Conservation (phyloP, 2,113 vertebrate species). For the Notarius quadriscutis region DNA sequence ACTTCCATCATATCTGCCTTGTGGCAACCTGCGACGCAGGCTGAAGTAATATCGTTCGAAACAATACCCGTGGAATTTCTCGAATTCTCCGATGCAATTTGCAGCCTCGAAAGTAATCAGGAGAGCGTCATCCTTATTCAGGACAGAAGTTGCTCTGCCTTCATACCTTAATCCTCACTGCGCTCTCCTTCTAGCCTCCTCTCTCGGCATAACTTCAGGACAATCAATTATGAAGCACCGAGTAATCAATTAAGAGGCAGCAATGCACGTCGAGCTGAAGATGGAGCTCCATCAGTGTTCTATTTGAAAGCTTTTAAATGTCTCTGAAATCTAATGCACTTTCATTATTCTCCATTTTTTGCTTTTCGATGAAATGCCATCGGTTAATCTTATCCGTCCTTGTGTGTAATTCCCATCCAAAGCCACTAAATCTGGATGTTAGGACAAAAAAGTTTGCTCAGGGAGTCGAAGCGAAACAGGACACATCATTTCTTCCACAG, state of each 20-base stretch:
- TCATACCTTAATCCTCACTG: slow-evolving; percentile 50
- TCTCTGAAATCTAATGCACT: not conserved
- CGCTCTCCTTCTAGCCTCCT: slow-evolving; percentile 34
- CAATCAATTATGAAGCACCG: slow-evolving; percentile 54
- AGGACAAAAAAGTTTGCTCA: slow-evolving; percentile 2
- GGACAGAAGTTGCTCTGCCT: slow-evolving; percentile 34
- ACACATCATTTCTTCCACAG: slow-evolving; percentile 39
- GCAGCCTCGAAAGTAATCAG: slow-evolving; percentile 52
- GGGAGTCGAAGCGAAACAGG: slow-evolving; percentile 10
- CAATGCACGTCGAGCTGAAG: slow-evolving; percentile 46
- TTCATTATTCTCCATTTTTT: slow-evolving; percentile 7
- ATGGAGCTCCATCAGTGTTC: slow-evolving; percentile 22
- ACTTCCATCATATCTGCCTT: slow-evolving; percentile 56
- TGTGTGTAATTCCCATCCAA: slow-evolving; percentile 24
- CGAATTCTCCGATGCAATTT: slow-evolving; percentile 53
- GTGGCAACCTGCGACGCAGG: slow-evolving; percentile 51
- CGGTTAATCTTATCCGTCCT: slow-evolving; percentile 29
- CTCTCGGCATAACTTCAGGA: slow-evolving; percentile 41
- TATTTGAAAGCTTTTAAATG: not conserved
- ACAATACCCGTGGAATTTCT: slow-evolving; percentile 49
- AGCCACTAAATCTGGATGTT: slow-evolving; percentile 8
- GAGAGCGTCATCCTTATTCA: slow-evolving; percentile 45
- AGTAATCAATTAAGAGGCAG: slow-evolving; percentile 59
- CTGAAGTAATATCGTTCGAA: slow-evolving; percentile 51
- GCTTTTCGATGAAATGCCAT: not conserved